Percentiles rank a stretch among this genome's conserved stretches.
phyloP scores from a whole-genome alignment of 2,888 invertebrate genomes.

The Drosophila subquinaria region DNA sequence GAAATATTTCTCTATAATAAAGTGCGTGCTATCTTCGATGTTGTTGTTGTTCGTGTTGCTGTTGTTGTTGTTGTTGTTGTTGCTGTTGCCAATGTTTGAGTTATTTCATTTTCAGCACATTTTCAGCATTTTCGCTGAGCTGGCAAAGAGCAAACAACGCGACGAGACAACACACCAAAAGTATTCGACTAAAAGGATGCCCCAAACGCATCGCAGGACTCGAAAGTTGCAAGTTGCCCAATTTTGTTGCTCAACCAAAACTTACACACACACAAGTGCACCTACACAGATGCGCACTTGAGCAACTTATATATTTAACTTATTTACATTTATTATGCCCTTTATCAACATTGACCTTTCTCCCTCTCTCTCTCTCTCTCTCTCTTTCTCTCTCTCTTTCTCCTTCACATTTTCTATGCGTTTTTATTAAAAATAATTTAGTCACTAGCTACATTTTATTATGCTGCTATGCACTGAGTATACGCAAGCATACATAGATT shows the following conservation, averaged over 20 bases:
- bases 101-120: slow-evolving; percentile 57
- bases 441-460: slow-evolving; percentile 9
- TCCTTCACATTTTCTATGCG: background rate
- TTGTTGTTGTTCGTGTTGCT: slow-evolving; percentile 21
- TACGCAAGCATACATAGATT: slow-evolving; percentile 9
- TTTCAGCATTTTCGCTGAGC: slow-evolving; percentile 47
- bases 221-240: slow-evolving; percentile 59
- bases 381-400: no score
- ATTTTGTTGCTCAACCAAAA: slow-evolving; percentile 46
- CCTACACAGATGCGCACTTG: background rate
- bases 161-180: slow-evolving; percentile 8
- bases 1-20: slow-evolving; percentile 70
- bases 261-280: slow-evolving; percentile 11
- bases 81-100: slow-evolving; percentile 54
- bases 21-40: slow-evolving; percentile 57
- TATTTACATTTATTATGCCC: slow-evolving; percentile 59
- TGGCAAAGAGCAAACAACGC: slow-evolving; percentile 29
- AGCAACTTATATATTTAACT: slow-evolving; percentile 28
- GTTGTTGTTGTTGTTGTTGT: slow-evolving; percentile 25
- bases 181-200: slow-evolving; percentile 3
- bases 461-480: background rate
- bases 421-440: slow-evolving; percentile 8
- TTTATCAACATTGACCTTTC: slow-evolving; percentile 37
- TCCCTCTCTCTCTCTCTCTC: background rate
- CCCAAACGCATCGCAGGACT: slow-evolving; percentile 4